Evolutionary conservation across 2,888 invertebrate species (phyloP).

Genomic region (Galerucella calmariensis): DNA sequence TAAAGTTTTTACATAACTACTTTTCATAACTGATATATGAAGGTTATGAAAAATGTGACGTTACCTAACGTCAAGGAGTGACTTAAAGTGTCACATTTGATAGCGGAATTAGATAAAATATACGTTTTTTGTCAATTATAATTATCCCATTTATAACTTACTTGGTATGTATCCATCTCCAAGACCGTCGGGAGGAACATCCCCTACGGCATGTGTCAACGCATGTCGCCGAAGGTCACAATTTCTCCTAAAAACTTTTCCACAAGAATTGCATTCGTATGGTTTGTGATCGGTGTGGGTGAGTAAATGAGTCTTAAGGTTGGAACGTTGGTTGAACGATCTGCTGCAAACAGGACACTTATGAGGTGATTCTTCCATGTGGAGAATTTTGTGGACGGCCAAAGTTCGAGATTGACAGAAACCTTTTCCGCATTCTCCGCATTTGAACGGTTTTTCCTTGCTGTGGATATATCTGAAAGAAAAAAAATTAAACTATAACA

Average conservation of each 20-base stretch:
- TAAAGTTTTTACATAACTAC: too few relatives aligned
- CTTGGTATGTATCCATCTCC: constrained; percentile 63
- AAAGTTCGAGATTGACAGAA: constrained; percentile 97
- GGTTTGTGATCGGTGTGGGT: constrained; percentile 80
- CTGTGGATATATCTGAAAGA: constrained; percentile 91
- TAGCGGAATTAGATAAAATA: too few relatives aligned
- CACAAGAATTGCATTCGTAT: constrained; percentile 61
- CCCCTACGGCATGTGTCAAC: constrained; percentile 89
- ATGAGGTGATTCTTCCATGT: constrained; percentile 93
- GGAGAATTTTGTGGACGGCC: constrained; percentile 94
- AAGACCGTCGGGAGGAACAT: constrained; percentile 78
- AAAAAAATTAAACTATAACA: constrained; percentile 5
- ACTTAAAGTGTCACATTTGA: too few relatives aligned
- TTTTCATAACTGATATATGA: too few relatives aligned
- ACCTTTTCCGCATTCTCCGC: constrained; percentile 96
- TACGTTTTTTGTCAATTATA: too few relatives aligned
- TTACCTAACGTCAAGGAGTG: too few relatives aligned
- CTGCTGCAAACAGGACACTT: constrained; percentile 91
- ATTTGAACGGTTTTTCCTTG: constrained; percentile 98
- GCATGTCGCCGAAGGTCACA: constrained; percentile 92
- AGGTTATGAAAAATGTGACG: too few relatives aligned
- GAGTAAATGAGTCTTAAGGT: constrained; percentile 89
- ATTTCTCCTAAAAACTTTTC: constrained; percentile 71
- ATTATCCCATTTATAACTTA: not conserved
- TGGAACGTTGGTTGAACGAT: constrained; percentile 92